Evolutionary conservation across 2,888 invertebrate genomes (phyloP), one percentile per base, ranked within the genome.

Genomic region (Onthophagus sagittarius): DNA sequence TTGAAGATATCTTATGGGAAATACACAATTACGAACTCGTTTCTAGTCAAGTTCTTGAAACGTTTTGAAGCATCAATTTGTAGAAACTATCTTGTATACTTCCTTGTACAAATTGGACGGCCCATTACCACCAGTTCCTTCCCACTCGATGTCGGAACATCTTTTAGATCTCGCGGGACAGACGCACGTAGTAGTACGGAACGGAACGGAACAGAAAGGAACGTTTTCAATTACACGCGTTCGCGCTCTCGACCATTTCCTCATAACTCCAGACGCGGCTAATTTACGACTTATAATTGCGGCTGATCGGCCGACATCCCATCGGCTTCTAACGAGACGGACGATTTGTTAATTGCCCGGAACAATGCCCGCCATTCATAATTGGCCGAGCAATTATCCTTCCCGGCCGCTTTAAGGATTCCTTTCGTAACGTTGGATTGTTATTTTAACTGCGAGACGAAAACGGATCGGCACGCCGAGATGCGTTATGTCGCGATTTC

Each of bases 201-300:
- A 53, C 39, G 39, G 39, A 53, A 53, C 39, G 39, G 39, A 53
- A 53, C 39, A 11, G 39, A 53, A 53, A 9, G 67, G 67, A 67
- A 67, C 67, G 67, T 67, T 67, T 67, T 67, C 67, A 67, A 67
- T 67, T 67, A 67, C 32, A 23, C 31, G 67, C 23, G 23, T 15
- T 23, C 15, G 67, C 31, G 67, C 23, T 15, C 39, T 53, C 32
- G n/a, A 67, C 67, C 32, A 67, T 67, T 67, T 67, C 67, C 67
- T 67, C 67, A 67, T 67, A 67, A n/a, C 32, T 23, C 9, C 23
- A 9, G 31, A 67, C 67, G 32, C 67, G 67, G 67, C 67, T 67
- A 67, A 67, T 64, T 64, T 64, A 64, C 64, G 15, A 64, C 14
- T 15, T 64, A 64, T 64, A 64, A 64, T 64, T 9, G 64, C 39